Evolutionary conservation across 2,113 vertebrate genomes (phyloP).

Genomic region (Salvator merianae): DNA sequence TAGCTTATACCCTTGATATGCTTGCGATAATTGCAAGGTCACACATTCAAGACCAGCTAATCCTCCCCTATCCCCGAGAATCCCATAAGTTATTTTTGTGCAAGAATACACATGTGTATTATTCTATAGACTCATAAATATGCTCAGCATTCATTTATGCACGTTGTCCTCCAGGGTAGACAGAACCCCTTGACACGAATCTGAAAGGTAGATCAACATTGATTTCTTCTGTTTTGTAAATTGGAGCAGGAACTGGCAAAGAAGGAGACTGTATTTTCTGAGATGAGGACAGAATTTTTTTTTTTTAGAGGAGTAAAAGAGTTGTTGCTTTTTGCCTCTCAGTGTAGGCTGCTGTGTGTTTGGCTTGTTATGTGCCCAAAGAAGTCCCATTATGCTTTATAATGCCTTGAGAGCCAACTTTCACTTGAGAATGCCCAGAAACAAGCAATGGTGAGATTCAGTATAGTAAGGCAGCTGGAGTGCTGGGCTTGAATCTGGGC

Average conservation of each 20-base stretch:
- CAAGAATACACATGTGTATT: no score
- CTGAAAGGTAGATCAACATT: background rate
- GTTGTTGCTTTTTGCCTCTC: background rate
- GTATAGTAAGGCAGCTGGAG: no score
- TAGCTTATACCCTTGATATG: background rate
- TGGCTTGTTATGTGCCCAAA: background rate
- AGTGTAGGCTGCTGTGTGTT: background rate
- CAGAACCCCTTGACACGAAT: background rate
- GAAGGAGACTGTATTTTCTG: background rate
- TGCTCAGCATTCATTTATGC: background rate
- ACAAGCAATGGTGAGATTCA: no score
- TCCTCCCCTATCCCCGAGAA: no score
- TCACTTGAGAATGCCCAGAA: no score
- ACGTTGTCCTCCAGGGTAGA: background rate
- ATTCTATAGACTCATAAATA: background rate
- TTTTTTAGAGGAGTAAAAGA: background rate
- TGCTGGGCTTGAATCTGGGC: no score
- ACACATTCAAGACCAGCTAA: background rate
- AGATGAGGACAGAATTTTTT: background rate
- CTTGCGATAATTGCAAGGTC: background rate
- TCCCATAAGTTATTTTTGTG: background rate
- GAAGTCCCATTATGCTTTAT: background rate
- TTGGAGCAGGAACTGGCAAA: background rate
- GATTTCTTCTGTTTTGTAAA: background rate
- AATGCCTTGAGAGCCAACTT: no score